Evolutionary conservation across 2,113 vertebrate genomes (phyloP).

Genomic region (Zeus faber): DNA sequence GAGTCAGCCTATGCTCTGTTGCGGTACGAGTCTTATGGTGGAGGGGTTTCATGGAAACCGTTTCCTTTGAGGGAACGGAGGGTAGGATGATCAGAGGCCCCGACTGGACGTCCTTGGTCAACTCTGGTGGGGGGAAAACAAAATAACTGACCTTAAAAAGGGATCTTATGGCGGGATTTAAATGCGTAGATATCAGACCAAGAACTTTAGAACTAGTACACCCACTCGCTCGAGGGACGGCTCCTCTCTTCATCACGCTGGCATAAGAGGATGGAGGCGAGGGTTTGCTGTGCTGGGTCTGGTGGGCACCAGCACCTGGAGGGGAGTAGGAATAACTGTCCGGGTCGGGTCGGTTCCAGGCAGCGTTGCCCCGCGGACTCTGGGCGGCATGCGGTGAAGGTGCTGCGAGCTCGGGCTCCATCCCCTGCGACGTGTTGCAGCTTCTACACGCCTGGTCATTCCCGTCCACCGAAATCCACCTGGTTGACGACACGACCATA

Average conservation of each 20-base stretch:
- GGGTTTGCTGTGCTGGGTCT: background rate
- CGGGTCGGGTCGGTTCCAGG: background rate
- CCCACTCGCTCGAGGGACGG: conserved; percentile 20
- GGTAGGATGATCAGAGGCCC: conserved; percentile 48
- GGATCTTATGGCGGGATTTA: background rate
- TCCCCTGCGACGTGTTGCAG: conserved; percentile 31
- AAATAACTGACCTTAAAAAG: background rate
- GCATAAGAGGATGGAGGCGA: background rate
- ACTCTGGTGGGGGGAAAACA: no score
- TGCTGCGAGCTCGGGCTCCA: background rate
- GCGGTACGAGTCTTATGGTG: conserved; percentile 3
- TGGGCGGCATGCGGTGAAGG: background rate
- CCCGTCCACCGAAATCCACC: conserved; percentile 67
- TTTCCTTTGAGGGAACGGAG: background rate
- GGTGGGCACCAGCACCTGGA: conserved; percentile 13
- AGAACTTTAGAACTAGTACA: background rate
- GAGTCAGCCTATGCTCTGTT: background rate
- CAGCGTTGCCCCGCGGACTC: background rate
- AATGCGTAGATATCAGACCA: background rate
- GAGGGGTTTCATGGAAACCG: no score
- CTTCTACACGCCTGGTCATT: conserved; percentile 51
- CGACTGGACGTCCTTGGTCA: conserved; percentile 22
- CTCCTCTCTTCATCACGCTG: conserved; percentile 23
- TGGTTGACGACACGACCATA: no score
- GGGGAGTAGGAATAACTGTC: background rate